Base-by-base conservation (phyloP, 2,888 invertebrate species). In the Drosophila conformis region DNA sequence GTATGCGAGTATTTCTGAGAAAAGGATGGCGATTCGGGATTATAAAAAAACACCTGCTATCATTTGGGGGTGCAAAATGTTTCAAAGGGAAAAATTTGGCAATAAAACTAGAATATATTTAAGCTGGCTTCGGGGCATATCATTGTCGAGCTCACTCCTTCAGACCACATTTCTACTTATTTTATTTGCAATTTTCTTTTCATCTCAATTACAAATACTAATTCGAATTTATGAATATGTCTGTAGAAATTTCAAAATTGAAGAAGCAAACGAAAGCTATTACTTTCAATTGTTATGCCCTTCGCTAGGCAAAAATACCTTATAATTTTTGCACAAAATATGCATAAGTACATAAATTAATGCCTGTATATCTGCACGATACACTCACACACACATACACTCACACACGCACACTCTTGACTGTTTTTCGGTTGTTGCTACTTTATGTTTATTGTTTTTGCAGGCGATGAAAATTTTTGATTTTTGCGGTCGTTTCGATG, bases 331-430 rank as follows among this genome's bases (percentile, higher is more conserved):
- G 73, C 87, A 72, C 89, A 73, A 83, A 88, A 86, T 83, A 88
- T 83, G 80, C 86, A 83, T 86, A 84, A 88, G 87, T 87, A 80
- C 76, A 87, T 83, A 87, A 87, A 87, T 87, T 83, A 83, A 78
- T 82, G 84, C 76, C 80, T 75, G 82, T 35, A 58, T 57, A 36
- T 33, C 38, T 40, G 52, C 33, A 52, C 40, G 13, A 27, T 36
- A 48, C 56, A 33, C 48, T 33, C 48, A 65, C 59, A 68, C 54
- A 49, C 33, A 49, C 33, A 54, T 33, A 38, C 33, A 52, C 42
- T 42, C 15, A 21, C 27, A 56, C 36, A n/a, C 51, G 27, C 42
- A 49, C 49, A 48, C 61, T 66, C 35, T 4, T 25, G 36, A 29
- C 57, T 52, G 40, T 48, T 42, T 54, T 60, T 60, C 29, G 51